phyloP scores from a whole-genome alignment of 2,797 vertebrate species.

The Darevskia mixta region DNA sequence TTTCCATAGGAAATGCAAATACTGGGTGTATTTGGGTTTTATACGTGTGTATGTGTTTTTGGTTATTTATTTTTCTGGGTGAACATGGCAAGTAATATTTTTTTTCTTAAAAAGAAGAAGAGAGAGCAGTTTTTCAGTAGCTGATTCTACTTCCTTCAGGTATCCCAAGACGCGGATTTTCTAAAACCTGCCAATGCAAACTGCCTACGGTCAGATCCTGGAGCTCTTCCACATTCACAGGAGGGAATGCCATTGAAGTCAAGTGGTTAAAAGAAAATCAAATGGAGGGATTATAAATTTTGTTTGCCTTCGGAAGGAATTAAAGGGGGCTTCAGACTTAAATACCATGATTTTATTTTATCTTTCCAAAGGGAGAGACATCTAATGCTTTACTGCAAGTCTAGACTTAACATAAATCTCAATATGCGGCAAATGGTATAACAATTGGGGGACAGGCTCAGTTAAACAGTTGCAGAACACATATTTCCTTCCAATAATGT shows the following conservation, averaged over 20 bases:
- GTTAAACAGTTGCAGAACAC: neutral
- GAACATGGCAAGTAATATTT: conserved; percentile 33
- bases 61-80: conserved; percentile 26
- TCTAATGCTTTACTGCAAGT: neutral
- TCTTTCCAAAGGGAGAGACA: conserved; percentile 24
- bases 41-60: neutral
- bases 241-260: conserved; percentile 37
- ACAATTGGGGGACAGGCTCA: neutral
- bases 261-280: conserved; percentile 41
- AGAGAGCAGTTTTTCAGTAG: neutral
- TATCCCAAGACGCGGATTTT: conserved; percentile 35
- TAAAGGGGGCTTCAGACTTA: conserved; percentile 35
- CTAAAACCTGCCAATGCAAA: conserved; percentile 41
- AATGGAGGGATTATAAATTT: conserved; percentile 40
- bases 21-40: neutral
- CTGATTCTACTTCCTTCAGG: conserved; percentile 24
- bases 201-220: conserved; percentile 26
- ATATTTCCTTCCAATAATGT: neutral
- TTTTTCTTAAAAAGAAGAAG: neutral
- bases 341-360: conserved; percentile 27
- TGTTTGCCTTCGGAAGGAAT: conserved; percentile 42
- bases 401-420: conserved; percentile 24
- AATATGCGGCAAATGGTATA: neutral
- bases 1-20: neutral
- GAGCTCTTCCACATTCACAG: conserved; percentile 18